Evolutionary conservation across 2,797 vertebrate species (phyloP), one percentile per base, ranked within the genome.

Genomic region (Hypotaenidia okinawae): DNA sequence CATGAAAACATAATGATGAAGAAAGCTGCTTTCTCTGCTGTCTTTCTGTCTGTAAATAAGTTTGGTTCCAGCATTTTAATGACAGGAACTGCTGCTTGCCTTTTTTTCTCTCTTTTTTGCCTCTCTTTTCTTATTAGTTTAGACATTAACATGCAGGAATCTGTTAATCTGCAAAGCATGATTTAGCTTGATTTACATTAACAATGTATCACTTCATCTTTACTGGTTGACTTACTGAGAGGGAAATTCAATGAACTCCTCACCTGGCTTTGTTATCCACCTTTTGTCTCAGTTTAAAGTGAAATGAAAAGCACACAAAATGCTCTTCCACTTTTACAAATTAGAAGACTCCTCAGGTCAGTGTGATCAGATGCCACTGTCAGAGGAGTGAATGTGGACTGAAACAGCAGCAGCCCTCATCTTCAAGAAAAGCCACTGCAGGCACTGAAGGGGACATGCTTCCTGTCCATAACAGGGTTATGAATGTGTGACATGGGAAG

Each of bases 231-330:
- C 68, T 92, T 80, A 78, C 70, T 77, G 70, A 84, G 72, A 76
- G 55, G 66, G 77, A 90, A 94, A 89, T 78, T 28, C 92, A 96
- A 96, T 81, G 95, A 96, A 91, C 86, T 87, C 76, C 62, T 91
- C 21, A 51, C 43, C 61, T 92, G 87, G 75, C 84, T 84, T 74
- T 77, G 70, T 79, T 91, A 92, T 45, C 35, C 59, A 43, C 45
- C 52, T 95, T 97, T 96, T 78, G 59, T 91, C 77, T 72, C 6
- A 5, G 55, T 87, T 32, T n/a, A 94, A 95, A 96, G 91, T 30
- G 70, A 28, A 94, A 64, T 55, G 63, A 87, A 93, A 93, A 45
- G 30, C 52, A 47, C 49, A 58, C 24, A 64, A 70, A 84, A 61
- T 43, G 28, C 19, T 80, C 70, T 77, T 73, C 39, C 4, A 9